Percentiles rank a stretch among this genome's conserved stretches.
These are phyloP conservation scores for Pandion haliaetus DNA, from an alignment of 2,113 vertebrate species.

Conservation along the genomic window DNA sequence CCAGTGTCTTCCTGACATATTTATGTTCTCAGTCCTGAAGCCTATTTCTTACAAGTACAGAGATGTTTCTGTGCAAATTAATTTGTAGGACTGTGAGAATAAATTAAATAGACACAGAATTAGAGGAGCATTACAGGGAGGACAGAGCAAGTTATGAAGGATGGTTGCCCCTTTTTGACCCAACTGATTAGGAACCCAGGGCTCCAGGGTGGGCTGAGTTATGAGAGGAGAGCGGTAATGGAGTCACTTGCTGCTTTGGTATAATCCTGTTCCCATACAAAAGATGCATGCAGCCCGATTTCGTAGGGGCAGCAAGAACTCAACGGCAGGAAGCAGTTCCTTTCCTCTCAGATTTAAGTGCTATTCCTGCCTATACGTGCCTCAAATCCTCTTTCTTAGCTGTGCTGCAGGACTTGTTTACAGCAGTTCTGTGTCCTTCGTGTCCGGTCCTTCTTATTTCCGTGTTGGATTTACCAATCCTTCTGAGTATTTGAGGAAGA, in stretches of 20 bases:
- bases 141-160: not conserved
- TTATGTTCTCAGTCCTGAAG: not conserved
- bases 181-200: not conserved
- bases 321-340: not conserved
- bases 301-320: not conserved
- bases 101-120: not conserved
- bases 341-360: not conserved
- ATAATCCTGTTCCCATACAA: not conserved
- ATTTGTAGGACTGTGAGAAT: not conserved
- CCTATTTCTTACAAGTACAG: not conserved
- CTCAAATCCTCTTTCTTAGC: not conserved
- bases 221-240: not conserved
- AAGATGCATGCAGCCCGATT: not conserved
- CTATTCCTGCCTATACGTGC: not conserved
- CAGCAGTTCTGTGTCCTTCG: not conserved
- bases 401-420: not conserved
- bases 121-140: not conserved
- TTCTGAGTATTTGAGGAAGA: not conserved
- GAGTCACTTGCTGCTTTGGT: not conserved
- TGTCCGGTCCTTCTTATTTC: not conserved
- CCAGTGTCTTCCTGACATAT: not conserved
- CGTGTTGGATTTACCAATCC: not conserved
- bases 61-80: not conserved
- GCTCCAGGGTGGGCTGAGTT: not conserved
- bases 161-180: not conserved